phyloP scores from a whole-genome alignment of 2,113 vertebrate species.

The Hydropotes inermis region DNA sequence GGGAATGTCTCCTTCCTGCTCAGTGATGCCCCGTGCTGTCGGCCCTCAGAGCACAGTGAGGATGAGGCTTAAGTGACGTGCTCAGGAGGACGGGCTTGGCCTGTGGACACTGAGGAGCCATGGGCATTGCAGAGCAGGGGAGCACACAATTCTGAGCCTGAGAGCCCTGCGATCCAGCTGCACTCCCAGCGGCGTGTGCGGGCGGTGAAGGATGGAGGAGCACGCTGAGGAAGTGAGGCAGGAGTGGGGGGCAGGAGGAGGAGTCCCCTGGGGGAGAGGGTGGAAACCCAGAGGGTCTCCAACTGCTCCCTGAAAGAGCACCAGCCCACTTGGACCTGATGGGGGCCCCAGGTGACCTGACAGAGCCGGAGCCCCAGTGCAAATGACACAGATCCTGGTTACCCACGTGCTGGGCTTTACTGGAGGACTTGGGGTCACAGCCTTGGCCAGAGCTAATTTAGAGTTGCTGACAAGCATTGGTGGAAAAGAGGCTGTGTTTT shows the following conservation, averaged over 20 bases:
- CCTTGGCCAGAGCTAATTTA: neutral
- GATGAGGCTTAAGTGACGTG: accelerated
- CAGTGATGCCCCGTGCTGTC: neutral
- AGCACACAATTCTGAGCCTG: accelerated
- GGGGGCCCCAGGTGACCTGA: accelerated
- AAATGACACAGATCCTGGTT: accelerated
- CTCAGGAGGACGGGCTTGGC: neutral
- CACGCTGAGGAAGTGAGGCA: neutral
- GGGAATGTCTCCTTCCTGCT: neutral
- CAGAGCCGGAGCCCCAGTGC: neutral
- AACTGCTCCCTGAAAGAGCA: neutral
- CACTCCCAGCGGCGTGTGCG: accelerated
- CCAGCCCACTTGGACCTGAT: no score
- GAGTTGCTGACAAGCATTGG: neutral
- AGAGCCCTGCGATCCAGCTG: neutral
- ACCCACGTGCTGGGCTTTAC: accelerated
- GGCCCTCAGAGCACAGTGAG: neutral
- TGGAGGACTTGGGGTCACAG: no score
- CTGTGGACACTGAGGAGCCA: accelerated
- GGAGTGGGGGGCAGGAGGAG: neutral
- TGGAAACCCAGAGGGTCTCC: neutral
- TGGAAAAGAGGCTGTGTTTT: neutral
- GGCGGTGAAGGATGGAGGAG: neutral
- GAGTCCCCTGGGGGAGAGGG: neutral
- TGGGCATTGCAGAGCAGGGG: no score